Base-by-base conservation (phyloP, 1,140 invertebrate species). In the Plutomurus gul region DNA sequence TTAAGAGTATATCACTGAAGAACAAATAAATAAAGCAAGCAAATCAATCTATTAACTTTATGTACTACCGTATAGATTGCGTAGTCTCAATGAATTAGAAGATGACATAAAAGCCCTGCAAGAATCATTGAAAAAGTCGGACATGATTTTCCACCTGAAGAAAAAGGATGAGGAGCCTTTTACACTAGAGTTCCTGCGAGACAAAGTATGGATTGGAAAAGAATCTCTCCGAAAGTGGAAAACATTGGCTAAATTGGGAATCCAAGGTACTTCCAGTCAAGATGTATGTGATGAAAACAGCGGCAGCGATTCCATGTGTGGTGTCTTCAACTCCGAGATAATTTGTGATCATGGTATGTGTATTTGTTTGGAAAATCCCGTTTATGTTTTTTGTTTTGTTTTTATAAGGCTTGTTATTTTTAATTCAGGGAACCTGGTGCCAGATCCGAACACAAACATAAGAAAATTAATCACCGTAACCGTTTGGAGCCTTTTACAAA, bases 271-370 rank as follows among this genome's bases (percentile, higher is more conserved):
- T 18, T 16, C 5, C 20, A 18, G 20, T 20, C 22, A 51, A 20
- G 47, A 47, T n/a, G 25, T 2, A 10, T 30, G 25, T 16, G 40
- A 75, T 47, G 73, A 46, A 30, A 75, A 43, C n/a, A 73, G 37
- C 71, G 27, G 22, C 20, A 73, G 71, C 25, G 71, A 40, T 43
- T 73, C 40, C 7, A 20, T 40, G 18, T 6, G 4, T 13, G 37
- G 73, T 13, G 86, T 86, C 46, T 90, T 91, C 81, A 91, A 91
- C 85, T 87, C 88, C 79, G 90, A 91, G 82, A 82, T 90, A 22
- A 82, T 90, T 18, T 91, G 90, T 84, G 86, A 86, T 33, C 90
- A 90, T 83, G 85, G 86, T 84, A 85, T 86, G 78, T 83, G 25
- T 40, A 11, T 20, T 84, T 76, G 22, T 60, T 56, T 3, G 13